phyloP scores from a whole-genome alignment of 2,888 invertebrate genomes.

The Pyrochroa serraticornis region DNA sequence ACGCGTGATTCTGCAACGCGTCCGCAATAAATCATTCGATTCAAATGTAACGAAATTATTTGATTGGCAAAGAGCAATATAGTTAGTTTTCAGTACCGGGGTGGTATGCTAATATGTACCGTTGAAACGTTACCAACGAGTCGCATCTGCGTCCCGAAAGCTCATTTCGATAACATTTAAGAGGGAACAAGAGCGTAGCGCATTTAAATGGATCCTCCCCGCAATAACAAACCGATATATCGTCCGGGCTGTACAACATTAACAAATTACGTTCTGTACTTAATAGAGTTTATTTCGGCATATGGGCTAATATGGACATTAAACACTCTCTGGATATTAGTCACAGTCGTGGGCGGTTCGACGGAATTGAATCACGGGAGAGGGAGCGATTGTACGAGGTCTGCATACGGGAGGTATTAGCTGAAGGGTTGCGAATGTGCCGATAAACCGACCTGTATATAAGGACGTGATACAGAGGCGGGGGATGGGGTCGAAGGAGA shows the following conservation, averaged over 20 bases:
- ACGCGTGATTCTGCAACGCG: conserved; percentile 20
- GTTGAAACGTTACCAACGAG: conserved; percentile 48
- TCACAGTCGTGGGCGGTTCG: conserved; percentile 54
- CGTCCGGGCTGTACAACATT: conserved; percentile 48
- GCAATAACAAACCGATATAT: conserved; percentile 56
- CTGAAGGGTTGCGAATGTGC: conserved; percentile 43
- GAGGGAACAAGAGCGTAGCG: conserved; percentile 37
- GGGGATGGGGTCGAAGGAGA: conserved; percentile 29
- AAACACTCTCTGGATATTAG: conserved; percentile 50
- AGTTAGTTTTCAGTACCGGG: not conserved
- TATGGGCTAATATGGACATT: conserved; percentile 58
- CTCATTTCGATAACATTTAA: conserved; percentile 44
- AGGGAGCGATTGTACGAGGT: conserved; percentile 34
- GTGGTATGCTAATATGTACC: conserved; percentile 45
- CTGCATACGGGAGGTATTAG: conserved; percentile 43
- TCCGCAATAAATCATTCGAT: conserved; percentile 17
- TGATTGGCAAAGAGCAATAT: too few species aligned
- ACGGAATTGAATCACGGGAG: conserved; percentile 34
- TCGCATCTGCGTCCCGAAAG: conserved; percentile 50
- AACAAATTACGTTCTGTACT: conserved; percentile 57
- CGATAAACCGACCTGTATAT: conserved; percentile 35
- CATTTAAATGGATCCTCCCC: conserved; percentile 52
- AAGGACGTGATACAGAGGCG: conserved; percentile 33
- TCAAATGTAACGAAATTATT: not conserved
- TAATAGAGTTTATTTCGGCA: conserved; percentile 54